Conservation (phyloP, 2,113 vertebrate species). For the Eclectus roratus region DNA sequence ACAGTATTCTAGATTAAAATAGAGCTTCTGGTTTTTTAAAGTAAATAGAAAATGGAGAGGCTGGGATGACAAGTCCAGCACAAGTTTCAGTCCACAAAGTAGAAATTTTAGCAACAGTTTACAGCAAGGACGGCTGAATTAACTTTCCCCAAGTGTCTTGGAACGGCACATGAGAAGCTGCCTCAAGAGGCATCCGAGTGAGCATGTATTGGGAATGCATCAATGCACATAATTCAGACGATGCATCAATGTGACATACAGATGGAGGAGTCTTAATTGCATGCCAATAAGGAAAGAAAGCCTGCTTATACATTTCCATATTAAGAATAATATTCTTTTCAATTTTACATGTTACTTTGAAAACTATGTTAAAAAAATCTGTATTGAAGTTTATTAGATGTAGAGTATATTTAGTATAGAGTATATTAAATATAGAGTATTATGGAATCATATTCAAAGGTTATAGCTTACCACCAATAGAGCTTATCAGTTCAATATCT, state of each 20-base stretch:
- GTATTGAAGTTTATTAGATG: not conserved
- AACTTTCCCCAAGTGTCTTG: not conserved
- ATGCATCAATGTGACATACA: not conserved
- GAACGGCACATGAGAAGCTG: fast-evolving
- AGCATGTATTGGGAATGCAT: not conserved
- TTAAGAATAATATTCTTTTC: not conserved
- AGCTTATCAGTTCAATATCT: not conserved
- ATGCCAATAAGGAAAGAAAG: not conserved
- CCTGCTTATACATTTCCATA: not conserved
- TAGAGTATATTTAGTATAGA: not conserved
- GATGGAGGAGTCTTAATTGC: not conserved
- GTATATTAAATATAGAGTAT: not conserved
- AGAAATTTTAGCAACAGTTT: not conserved
- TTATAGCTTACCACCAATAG: not conserved
- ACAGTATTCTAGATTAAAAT: not conserved
- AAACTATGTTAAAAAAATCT: not conserved
- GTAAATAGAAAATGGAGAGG: not conserved
- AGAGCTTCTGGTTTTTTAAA: not conserved
- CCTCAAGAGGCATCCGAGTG: not conserved
- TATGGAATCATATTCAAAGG: not conserved
- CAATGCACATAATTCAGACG: not conserved
- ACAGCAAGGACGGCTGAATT: not conserved
- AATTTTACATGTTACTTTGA: not conserved
- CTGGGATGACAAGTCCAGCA: not conserved
- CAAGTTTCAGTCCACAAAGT: not conserved